Evolutionary conservation across 2,113 vertebrate species (phyloP), one percentile per base, ranked within the genome.

Genomic region (Cebidichthys violaceus): DNA sequence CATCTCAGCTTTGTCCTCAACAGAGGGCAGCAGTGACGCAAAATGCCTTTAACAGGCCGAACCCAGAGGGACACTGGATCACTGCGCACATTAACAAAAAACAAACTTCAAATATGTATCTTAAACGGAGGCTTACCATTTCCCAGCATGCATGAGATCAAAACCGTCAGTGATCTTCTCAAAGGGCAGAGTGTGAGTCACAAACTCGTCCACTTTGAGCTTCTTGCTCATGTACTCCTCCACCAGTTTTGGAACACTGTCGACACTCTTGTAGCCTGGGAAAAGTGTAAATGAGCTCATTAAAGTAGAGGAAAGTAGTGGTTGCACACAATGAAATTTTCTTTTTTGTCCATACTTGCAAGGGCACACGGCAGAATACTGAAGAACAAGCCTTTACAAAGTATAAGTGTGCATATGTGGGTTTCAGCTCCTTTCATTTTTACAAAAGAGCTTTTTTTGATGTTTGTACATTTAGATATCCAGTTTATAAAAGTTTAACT

Each of bases 171-270:
- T 95, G 87, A 96, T 96, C 90, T 96, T 93, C 22, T 88, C 81
- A 65, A 96, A 94, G 54, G 95, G 91, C 90, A 97, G 75, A 0
- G 89, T 96, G 89, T 97, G 95, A 3, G 94, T 96, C 82, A 97
- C 95, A 93, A 97, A 95, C 60, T 95, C 92, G 47, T 97, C 96
- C 75, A 96, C 93, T 92, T 94, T 95, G 88, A 97, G 91, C 41
- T 93, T 97, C 82, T 96, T 96, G 67, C 88, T 92, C 94, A 96
- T 94, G 70, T 96, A 97, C 78, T 96, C 95, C n/a, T 91, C 90
- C 88, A 97, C 96, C 57, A 97, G 89, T 86, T 92, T 95, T 67
- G 96, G 95, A 24, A 97, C 89, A 15, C 90, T 95, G 4, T 79
- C 88, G 0, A 93, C 90, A 65, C 86, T 90, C 85, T 93, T 94